Evolutionary conservation across 2,797 vertebrate genomes (phyloP).

Genomic region (Novumbra hubbsi): DNA sequence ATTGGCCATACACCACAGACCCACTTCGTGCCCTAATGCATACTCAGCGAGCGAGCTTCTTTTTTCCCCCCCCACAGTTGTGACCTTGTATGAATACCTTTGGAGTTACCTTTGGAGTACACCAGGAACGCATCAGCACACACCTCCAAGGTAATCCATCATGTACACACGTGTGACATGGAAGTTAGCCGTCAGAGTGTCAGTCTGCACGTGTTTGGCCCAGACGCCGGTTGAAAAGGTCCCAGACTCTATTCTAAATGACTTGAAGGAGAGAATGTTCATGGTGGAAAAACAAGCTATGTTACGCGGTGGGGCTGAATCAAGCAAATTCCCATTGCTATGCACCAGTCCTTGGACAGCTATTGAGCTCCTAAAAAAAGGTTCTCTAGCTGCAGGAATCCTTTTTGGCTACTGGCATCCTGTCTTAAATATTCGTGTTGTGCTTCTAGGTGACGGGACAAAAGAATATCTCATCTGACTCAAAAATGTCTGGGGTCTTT

Average conservation of each 20-base stretch:
- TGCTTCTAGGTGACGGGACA: neutral
- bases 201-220: neutral
- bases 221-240: neutral
- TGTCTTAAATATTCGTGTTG: neutral
- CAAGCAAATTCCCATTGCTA: neutral
- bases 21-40: too few relatives aligned
- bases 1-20: too few relatives aligned
- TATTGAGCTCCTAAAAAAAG: neutral
- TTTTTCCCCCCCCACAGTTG: too few relatives aligned
- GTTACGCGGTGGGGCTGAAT: neutral
- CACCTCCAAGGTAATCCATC: neutral
- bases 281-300: neutral
- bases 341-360: neutral
- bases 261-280: neutral
- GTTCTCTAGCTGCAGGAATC: neutral
- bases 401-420: neutral
- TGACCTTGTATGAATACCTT: neutral
- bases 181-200: neutral
- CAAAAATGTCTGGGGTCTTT: neutral
- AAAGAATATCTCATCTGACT: neutral
- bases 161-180: neutral
- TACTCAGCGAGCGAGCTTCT: neutral
- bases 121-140: neutral
- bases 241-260: neutral
- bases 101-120: neutral